Percentiles rank a stretch among this genome's conserved stretches.
These are phyloP conservation scores for Dusona sp. DNA, from an alignment of 2,888 invertebrate species.

Conservation along the genomic window DNA sequence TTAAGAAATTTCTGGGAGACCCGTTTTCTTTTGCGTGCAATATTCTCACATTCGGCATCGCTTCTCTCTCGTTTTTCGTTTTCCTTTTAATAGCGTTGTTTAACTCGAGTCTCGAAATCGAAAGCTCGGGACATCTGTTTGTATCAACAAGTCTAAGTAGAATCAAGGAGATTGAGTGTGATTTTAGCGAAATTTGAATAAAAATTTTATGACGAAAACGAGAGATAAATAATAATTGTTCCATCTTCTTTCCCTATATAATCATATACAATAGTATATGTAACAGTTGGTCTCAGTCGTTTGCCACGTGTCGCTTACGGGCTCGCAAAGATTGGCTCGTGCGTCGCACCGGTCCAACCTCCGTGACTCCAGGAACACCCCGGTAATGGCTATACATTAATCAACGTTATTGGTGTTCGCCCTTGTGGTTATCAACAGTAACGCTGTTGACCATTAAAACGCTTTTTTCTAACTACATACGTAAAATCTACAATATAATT, in stretches of 20 bases:
- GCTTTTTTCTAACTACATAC: slow-evolving; percentile 74
- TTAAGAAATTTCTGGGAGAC: not conserved
- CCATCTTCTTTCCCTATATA: slow-evolving; percentile 75
- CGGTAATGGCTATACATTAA: slow-evolving; percentile 77
- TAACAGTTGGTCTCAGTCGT: slow-evolving; percentile 83
- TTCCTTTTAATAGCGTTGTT: slow-evolving; percentile 53
- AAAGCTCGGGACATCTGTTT: slow-evolving; percentile 75
- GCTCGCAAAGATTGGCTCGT: slow-evolving; percentile 23
- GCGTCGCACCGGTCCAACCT: slow-evolving; percentile 39
- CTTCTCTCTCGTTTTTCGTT: slow-evolving; percentile 31
- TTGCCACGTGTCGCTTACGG: slow-evolving; percentile 75
- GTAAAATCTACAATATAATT: slow-evolving; percentile 72
- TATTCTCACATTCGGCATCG: slow-evolving; percentile 33
- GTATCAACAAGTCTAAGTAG: slow-evolving; percentile 74
- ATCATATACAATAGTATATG: slow-evolving; percentile 84
- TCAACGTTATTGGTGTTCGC: slow-evolving; percentile 84
- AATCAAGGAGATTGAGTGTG: slow-evolving; percentile 55
- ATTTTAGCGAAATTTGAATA: slow-evolving; percentile 34
- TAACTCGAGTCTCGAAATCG: slow-evolving; percentile 77
- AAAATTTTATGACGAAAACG: slow-evolving; percentile 19
- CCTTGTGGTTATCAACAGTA: slow-evolving; percentile 83
- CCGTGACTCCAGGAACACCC: slow-evolving; percentile 47
- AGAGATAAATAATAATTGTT: slow-evolving; percentile 50
- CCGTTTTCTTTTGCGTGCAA: not conserved
- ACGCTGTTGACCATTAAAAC: slow-evolving; percentile 82